Conservation (phyloP, 2,797 vertebrate species). For the Sylvia borin region DNA sequence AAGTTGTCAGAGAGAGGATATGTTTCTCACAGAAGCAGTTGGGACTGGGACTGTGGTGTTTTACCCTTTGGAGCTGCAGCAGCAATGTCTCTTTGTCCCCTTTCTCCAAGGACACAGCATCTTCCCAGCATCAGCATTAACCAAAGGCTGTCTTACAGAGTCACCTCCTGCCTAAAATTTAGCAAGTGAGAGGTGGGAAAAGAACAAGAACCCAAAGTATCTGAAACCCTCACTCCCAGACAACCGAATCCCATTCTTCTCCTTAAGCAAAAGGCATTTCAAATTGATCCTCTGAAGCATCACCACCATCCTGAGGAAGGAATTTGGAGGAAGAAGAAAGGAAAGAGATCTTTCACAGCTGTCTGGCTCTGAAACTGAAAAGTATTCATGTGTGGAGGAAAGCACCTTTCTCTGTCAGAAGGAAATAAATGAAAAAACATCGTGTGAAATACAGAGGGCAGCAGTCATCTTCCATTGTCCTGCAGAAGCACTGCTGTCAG, state of each 20-base stretch:
- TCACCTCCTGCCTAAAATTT: background rate
- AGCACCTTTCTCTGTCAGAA: background rate
- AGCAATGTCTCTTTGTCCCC: background rate
- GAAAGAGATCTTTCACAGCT: background rate
- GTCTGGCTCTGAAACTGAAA: background rate
- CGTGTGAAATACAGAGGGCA: background rate
- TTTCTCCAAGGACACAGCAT: background rate
- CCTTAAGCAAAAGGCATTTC: background rate
- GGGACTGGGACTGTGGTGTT: fast-evolving
- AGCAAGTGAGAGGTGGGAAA: background rate
- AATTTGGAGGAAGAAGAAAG: background rate
- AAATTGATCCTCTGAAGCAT: background rate
- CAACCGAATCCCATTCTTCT: background rate
- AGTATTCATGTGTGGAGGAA: background rate
- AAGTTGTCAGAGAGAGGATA: background rate
- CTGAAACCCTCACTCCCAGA: background rate
- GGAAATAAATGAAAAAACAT: background rate
- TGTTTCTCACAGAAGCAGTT: background rate
- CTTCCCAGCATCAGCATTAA: background rate
- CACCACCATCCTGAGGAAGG: background rate
- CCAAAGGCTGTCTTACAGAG: background rate
- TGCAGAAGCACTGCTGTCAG: background rate
- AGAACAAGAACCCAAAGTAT: background rate
- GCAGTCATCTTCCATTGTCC: background rate
- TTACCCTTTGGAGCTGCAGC: background rate